phyloP scores from a whole-genome alignment of 2,113 vertebrate species.

The Oenanthe oenanthe region DNA sequence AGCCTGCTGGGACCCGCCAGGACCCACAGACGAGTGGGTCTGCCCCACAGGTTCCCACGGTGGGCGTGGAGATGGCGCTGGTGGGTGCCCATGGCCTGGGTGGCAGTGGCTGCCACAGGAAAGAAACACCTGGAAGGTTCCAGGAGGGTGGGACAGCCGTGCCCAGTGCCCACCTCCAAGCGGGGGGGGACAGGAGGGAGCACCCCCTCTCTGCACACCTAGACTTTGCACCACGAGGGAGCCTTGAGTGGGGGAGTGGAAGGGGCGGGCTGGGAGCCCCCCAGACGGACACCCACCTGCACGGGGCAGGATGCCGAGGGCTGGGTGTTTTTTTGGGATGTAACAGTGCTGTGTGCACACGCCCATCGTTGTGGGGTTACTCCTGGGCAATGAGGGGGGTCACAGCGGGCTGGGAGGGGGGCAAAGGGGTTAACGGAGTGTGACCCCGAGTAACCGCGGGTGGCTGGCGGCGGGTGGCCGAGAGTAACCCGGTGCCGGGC shows the following conservation, averaged over 20 bases:
- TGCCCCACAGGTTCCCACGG: neutral
- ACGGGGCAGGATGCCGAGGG: neutral
- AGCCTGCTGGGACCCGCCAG: neutral
- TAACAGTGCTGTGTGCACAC: rapidly evolving
- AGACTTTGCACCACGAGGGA: neutral
- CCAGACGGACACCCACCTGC: no score
- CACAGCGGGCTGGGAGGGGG: rapidly evolving
- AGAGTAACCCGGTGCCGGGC: slow-evolving; percentile 82
- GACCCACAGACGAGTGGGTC: neutral
- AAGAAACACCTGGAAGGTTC: neutral
- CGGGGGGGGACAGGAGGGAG: rapidly evolving
- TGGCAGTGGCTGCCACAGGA: neutral
- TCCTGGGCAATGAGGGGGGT: neutral
- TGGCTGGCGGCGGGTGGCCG: slow-evolving; percentile 66
- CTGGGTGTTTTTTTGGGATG: neutral
- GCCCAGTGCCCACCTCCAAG: neutral
- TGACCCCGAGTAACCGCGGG: slow-evolving; percentile 68
- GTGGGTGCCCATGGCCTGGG: rapidly evolving
- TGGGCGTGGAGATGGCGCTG: neutral
- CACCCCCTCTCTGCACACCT: neutral
- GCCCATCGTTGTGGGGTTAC: rapidly evolving
- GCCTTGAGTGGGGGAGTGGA: no score
- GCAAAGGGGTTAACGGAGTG: neutral
- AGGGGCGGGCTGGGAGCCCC: neutral
- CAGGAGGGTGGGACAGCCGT: neutral